Percentiles rank a stretch among this genome's conserved stretches.
Evolutionary conservation across 2,888 invertebrate genomes (phyloP).

Genomic region (Ditula angustiorana): DNA sequence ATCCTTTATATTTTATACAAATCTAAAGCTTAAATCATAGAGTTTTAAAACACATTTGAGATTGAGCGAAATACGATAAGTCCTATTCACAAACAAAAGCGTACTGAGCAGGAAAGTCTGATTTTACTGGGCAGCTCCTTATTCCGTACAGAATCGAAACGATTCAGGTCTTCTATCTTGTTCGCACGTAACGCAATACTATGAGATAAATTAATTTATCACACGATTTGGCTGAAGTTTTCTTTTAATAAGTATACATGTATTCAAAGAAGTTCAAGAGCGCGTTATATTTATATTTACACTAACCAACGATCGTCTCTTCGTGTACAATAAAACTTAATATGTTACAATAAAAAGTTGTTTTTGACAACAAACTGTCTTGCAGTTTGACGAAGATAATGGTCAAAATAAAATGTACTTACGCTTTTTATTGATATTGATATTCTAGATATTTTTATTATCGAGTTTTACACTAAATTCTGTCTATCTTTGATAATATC

Average conservation of each 20-base stretch:
- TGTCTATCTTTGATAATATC: too few species aligned
- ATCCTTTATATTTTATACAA: background rate
- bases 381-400: too few species aligned
- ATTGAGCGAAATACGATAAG: constrained; percentile 2
- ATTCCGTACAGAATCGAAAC: constrained; percentile 12
- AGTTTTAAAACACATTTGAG: background rate
- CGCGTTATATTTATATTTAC: constrained; percentile 2
- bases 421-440: too few species aligned
- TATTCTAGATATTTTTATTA: too few species aligned
- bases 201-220: background rate
- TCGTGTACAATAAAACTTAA: too few species aligned
- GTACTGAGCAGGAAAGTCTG: constrained; percentile 12
- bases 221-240: background rate
- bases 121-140: background rate
- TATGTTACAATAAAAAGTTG: too few species aligned
- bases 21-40: background rate
- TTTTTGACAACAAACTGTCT: too few species aligned
- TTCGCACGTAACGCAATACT: background rate
- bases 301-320: too few species aligned
- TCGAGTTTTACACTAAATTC: too few species aligned
- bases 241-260: background rate
- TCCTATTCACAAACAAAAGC: constrained; percentile 20
- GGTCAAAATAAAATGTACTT: too few species aligned
- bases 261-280: background rate
- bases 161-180: constrained; percentile 2